phyloP scores from a whole-genome alignment of 2,797 vertebrate genomes.

The Notolepis coatsorum region DNA sequence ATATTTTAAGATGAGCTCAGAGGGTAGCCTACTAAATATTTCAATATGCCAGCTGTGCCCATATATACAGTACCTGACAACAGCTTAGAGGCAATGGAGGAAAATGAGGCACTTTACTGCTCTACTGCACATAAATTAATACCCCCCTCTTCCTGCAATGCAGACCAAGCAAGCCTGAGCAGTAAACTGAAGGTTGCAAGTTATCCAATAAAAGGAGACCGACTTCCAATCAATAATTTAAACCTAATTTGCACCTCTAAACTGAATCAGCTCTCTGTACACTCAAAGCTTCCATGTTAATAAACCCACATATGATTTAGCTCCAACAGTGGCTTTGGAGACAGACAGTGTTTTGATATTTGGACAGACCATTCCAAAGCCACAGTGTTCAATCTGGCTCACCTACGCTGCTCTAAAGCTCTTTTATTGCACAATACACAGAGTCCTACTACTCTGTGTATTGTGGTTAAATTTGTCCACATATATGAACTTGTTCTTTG shows the following conservation, averaged over 20 bases:
- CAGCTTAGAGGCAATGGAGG: neutral
- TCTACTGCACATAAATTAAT: slow-evolving; percentile 18
- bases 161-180: neutral
- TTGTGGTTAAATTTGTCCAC: too few species aligned
- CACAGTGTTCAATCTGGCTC: too few species aligned
- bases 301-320: too few species aligned
- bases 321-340: too few species aligned
- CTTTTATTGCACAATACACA: too few species aligned
- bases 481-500: too few species aligned
- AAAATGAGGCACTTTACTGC: slow-evolving; percentile 6
- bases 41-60: neutral
- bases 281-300: neutral
- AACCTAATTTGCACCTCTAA: neutral
- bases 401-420: too few species aligned
- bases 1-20: too few species aligned
- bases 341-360: too few species aligned
- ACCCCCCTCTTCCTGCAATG: slow-evolving; percentile 25
- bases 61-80: neutral
- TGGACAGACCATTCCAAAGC: too few species aligned
- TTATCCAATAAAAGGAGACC: neutral
- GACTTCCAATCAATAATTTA: neutral
- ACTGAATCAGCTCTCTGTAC: neutral
- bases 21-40: too few species aligned
- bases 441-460: too few species aligned
- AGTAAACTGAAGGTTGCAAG: neutral